Conservation (phyloP, 1,140 invertebrate genomes). For the Drosophila truncata region DNA sequence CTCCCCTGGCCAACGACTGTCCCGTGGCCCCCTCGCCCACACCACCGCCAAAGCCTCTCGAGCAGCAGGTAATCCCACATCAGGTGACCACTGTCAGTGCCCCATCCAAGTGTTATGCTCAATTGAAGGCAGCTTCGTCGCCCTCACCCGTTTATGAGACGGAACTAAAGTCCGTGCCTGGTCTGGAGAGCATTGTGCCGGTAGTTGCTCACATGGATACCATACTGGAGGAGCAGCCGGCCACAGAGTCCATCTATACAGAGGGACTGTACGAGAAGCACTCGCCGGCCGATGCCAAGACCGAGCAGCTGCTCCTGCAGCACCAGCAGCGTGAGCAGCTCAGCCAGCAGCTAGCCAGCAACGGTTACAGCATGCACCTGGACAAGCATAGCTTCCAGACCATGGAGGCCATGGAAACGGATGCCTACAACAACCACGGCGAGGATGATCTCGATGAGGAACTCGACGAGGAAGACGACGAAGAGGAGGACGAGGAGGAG, state of each 20-base stretch:
- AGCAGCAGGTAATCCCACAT: conserved; percentile 40
- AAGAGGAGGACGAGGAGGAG: conserved; percentile 75
- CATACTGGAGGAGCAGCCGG: conserved; percentile 79
- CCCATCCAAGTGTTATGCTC: conserved; percentile 34
- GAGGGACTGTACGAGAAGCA: conserved; percentile 61
- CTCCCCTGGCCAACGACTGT: conserved; percentile 43
- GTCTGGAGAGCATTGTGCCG: conserved; percentile 53
- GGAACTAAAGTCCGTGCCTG: conserved; percentile 69
- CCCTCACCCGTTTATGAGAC: conserved; percentile 56
- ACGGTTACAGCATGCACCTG: conserved; percentile 40
- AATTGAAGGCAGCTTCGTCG: conserved; percentile 31
- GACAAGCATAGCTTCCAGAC: conserved; percentile 62
- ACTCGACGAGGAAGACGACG: conserved; percentile 30
- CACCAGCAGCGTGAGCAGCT: conserved; percentile 56
- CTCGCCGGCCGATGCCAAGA: conserved; percentile 34
- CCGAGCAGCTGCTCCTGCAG: conserved; percentile 58
- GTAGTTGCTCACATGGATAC: conserved; percentile 16
- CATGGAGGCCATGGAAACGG: conserved; percentile 58
- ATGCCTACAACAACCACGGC: conserved; percentile 21
- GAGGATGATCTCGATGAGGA: conserved; percentile 64
- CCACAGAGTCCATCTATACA: conserved; percentile 43
- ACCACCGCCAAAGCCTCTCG: conserved; percentile 53
- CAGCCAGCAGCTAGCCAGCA: conserved; percentile 41
- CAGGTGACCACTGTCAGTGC: conserved; percentile 25
- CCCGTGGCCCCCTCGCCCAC: conserved; percentile 60